Evolutionary conservation across 2,797 vertebrate genomes (phyloP).

Genomic region (Todus mexicanus): DNA sequence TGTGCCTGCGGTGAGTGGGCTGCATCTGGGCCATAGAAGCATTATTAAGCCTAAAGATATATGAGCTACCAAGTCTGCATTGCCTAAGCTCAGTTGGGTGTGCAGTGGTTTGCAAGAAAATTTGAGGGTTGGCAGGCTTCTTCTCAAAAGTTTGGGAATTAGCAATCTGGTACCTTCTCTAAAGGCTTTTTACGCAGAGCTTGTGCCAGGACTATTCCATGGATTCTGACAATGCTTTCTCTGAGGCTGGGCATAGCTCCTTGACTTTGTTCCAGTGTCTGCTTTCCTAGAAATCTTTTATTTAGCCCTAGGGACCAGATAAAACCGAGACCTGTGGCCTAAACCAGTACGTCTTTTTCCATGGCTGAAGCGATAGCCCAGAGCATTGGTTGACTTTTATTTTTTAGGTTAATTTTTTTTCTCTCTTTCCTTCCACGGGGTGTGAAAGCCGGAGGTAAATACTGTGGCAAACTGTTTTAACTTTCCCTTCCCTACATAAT

Average conservation of each 20-base stretch:
- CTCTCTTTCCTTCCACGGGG: neutral
- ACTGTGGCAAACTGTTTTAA: neutral
- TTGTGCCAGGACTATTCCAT: neutral
- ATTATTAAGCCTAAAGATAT: neutral
- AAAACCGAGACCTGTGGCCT: neutral
- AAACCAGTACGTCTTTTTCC: neutral
- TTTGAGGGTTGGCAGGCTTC: conserved; percentile 39
- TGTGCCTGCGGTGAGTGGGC: conserved; percentile 20
- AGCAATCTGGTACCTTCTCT: conserved; percentile 2
- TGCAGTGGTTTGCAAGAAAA: conserved; percentile 35
- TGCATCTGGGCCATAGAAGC: conserved; percentile 1
- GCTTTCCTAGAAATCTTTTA: conserved; percentile 24
- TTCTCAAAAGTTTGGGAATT: neutral
- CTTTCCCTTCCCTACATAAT: neutral
- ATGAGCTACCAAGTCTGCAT: conserved; percentile 17
- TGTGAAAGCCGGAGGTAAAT: neutral
- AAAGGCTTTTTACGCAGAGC: neutral
- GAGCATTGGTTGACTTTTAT: neutral
- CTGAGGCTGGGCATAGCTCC: neutral
- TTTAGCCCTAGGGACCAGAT: neutral
- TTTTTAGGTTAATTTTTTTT: neutral
- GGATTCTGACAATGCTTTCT: neutral
- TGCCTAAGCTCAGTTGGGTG: conserved; percentile 1
- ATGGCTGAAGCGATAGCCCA: neutral
- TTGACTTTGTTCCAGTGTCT: neutral